These are phyloP conservation scores for Agrochola circellaris DNA, from an alignment of 2,888 invertebrate genomes.

Conservation along the genomic window DNA sequence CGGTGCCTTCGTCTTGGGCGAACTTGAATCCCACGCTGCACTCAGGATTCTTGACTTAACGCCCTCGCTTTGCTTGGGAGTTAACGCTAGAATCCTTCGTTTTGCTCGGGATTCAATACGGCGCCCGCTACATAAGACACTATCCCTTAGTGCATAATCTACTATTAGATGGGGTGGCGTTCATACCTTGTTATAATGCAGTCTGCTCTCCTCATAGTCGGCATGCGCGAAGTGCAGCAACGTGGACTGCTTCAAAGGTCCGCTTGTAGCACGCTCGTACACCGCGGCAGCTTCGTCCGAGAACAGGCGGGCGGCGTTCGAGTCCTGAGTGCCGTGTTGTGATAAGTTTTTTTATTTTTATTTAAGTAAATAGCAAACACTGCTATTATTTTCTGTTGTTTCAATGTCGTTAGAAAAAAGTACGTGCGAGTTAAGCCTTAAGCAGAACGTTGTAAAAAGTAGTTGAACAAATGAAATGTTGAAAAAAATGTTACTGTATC, in stretches of 20 bases:
- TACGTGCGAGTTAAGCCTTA: neutral
- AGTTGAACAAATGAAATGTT: too few relatives aligned
- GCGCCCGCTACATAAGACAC: too few relatives aligned
- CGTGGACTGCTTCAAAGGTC: conserved; percentile 97
- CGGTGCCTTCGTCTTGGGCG: too few relatives aligned
- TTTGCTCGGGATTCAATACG: too few relatives aligned
- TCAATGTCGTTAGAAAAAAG: neutral
- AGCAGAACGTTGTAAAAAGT: neutral
- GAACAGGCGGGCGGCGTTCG: conserved; percentile 97
- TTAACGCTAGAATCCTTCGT: too few relatives aligned
- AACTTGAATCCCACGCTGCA: too few relatives aligned
- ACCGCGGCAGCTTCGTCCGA: conserved; percentile 98
- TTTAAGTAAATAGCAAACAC: neutral
- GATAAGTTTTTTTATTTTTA: neutral
- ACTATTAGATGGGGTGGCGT: too few relatives aligned
- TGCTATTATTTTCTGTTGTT: neutral
- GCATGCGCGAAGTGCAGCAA: conserved; percentile 99
- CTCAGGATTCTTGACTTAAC: too few relatives aligned
- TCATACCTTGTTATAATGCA: conserved; percentile 97
- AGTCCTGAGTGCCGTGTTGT: conserved; percentile 92
- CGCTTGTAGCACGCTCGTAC: conserved; percentile 97
- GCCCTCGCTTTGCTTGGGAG: too few relatives aligned
- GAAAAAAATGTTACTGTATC: too few relatives aligned
- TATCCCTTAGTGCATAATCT: too few relatives aligned
- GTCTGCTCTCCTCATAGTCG: conserved; percentile 99